phyloP scores from a whole-genome alignment of 2,888 invertebrate species.

The Melikaiella ostensackeni region DNA sequence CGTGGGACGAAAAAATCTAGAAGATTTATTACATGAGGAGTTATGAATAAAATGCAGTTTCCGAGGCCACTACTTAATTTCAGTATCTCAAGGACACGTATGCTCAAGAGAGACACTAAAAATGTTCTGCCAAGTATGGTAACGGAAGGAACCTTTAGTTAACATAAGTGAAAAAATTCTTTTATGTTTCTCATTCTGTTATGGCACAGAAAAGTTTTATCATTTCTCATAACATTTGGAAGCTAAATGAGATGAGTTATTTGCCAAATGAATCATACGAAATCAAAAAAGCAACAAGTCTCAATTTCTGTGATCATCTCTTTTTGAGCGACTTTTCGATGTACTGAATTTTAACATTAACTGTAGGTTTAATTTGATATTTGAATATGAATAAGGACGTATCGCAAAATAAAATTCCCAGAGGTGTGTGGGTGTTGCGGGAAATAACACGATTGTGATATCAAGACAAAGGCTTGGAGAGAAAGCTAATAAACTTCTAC shows the following conservation, averaged over 20 bases:
- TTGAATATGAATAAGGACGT: background rate
- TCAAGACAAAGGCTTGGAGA: background rate
- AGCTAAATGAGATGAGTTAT: too few species aligned
- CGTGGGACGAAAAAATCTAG: slow-evolving; percentile 8
- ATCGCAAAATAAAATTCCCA: background rate
- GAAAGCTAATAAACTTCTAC: slow-evolving; percentile 2
- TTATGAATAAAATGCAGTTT: background rate
- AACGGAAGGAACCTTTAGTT: too few species aligned
- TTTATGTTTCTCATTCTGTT: too few species aligned
- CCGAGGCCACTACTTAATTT: background rate
- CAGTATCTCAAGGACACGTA: background rate
- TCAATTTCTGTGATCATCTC: too few species aligned
- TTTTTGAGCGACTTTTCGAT: too few species aligned
- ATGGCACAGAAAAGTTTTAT: too few species aligned
- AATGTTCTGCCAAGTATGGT: too few species aligned
- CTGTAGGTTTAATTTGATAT: background rate
- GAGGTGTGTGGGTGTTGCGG: background rate
- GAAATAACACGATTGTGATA: slow-evolving; percentile 1
- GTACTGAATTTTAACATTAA: background rate
- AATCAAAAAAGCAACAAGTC: too few species aligned
- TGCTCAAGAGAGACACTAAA: background rate
- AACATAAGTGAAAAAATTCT: too few species aligned
- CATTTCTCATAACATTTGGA: too few species aligned
- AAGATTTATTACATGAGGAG: background rate
- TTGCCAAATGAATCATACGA: too few species aligned